Percentiles rank a stretch among this genome's conserved stretches.
Evolutionary conservation across 1,140 invertebrate species (phyloP).

Genomic region (Dreissena rostriformis): DNA sequence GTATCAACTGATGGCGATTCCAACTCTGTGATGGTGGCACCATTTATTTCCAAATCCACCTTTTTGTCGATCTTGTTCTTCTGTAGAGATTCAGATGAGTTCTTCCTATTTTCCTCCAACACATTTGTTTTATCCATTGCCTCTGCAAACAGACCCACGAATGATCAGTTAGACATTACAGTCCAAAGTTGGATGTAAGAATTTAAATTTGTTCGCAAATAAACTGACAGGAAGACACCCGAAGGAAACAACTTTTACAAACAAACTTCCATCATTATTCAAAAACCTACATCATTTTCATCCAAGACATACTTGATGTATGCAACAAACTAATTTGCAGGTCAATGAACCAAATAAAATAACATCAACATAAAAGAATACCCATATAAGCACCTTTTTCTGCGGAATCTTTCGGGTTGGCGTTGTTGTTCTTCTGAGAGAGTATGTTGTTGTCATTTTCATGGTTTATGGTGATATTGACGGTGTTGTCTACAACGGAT

Average conservation of each 20-base stretch:
- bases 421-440: slow-evolving; percentile 56
- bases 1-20: slow-evolving; percentile 52
- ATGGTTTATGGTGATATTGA: slow-evolving; percentile 40
- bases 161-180: too few species aligned
- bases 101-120: slow-evolving; percentile 53
- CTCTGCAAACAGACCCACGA: slow-evolving; percentile 2
- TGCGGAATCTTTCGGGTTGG: slow-evolving; percentile 47
- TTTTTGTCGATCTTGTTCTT: slow-evolving; percentile 46
- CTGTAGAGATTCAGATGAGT: slow-evolving; percentile 53
- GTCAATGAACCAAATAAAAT: too few species aligned
- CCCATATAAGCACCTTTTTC: slow-evolving; percentile 24
- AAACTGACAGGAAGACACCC: too few species aligned
- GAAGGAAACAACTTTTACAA: too few species aligned
- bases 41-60: slow-evolving; percentile 48
- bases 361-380: neutral
- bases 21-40: slow-evolving; percentile 36
- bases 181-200: too few species aligned
- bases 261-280: too few species aligned
- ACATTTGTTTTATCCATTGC: slow-evolving; percentile 37
- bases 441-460: slow-evolving; percentile 49
- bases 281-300: too few species aligned
- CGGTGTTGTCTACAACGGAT: slow-evolving; percentile 35
- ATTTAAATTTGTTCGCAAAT: too few species aligned
- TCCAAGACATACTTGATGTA: too few species aligned
- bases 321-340: too few species aligned